Evolutionary conservation across 2,888 invertebrate genomes (phyloP), one percentile per base, ranked within the genome.

Genomic region (Tenthredo distinguenda): DNA sequence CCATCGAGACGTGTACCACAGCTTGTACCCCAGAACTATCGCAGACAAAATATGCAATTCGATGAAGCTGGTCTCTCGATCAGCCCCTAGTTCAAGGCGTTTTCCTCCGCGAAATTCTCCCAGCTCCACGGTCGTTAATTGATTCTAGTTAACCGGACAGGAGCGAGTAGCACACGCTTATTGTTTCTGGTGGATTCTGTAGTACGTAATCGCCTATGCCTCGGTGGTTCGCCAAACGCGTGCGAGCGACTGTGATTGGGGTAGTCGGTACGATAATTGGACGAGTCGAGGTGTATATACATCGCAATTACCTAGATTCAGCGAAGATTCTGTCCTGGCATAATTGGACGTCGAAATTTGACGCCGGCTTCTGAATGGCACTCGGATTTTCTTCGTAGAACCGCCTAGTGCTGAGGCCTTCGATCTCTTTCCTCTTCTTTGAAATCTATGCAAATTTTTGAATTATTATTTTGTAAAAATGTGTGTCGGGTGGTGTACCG

Each of bases 161-260:
- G 10, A 81, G 37, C 81, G 10, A 58, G 40, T 18, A n/a, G 18
- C 72, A 71, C 37, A 68, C 31, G 68, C 26, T 68, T 62, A 81
- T 81, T 62, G 81, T 81, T 58, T 37, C 81, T 62, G 26, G 81
- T 62, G 62, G 62, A 58, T 81, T 62, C 62, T 58, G 81, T 77
- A 50, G 81, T 62, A 37, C 40, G 40, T 81, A 81, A 81, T 81
- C 81, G 81, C 40, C 40, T 40, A 81, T 62, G 81, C 81, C 40
- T 62, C 58, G 62, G 21, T 37, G 58, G 81, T 81, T 81, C 21
- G 37, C 58, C 81, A 26, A 55, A 74, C 77, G 77, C 55, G 77
- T 77, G 77, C 50, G 55, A 34, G 77, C 34, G 21, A 55, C 77
- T 21, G 26, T 77, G 74, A 77, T 47, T 21, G 47, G 77, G 31